Evolutionary conservation across 2,888 invertebrate genomes (phyloP).

Genomic region (Loripinus fragilis): DNA sequence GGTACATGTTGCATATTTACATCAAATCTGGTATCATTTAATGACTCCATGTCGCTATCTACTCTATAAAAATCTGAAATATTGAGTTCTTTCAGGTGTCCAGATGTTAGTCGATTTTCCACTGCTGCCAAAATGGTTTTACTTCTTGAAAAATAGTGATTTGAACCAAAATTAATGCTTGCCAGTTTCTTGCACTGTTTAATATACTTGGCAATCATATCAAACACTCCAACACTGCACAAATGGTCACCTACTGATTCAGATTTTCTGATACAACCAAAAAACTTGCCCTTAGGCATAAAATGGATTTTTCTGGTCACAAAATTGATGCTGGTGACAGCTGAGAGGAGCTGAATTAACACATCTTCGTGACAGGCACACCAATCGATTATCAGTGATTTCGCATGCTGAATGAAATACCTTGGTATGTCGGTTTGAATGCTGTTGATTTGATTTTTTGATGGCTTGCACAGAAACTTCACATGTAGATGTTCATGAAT

Average conservation of each 20-base stretch:
- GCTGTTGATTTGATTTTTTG: background rate
- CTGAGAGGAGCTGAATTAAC: background rate
- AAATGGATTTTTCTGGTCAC: background rate
- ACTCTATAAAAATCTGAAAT: background rate
- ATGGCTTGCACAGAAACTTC: background rate
- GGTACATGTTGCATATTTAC: background rate
- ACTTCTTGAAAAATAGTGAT: background rate
- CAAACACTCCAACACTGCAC: background rate
- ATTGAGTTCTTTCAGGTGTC: background rate
- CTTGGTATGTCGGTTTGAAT: background rate
- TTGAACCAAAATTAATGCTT: background rate
- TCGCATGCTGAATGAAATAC: background rate
- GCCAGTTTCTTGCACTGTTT: background rate
- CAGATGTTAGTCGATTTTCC: background rate
- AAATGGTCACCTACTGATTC: background rate
- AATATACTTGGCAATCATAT: background rate
- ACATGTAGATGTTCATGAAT: slow-evolving; percentile 1
- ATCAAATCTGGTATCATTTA: background rate
- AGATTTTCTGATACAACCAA: background rate
- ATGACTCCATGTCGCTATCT: background rate
- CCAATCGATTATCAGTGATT: background rate
- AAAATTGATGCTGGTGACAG: background rate
- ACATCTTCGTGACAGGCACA: background rate
- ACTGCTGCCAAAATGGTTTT: background rate
- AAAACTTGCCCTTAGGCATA: background rate